Evolutionary conservation across 2,797 vertebrate genomes (phyloP).

Genomic region (Xenentodon cancila): DNA sequence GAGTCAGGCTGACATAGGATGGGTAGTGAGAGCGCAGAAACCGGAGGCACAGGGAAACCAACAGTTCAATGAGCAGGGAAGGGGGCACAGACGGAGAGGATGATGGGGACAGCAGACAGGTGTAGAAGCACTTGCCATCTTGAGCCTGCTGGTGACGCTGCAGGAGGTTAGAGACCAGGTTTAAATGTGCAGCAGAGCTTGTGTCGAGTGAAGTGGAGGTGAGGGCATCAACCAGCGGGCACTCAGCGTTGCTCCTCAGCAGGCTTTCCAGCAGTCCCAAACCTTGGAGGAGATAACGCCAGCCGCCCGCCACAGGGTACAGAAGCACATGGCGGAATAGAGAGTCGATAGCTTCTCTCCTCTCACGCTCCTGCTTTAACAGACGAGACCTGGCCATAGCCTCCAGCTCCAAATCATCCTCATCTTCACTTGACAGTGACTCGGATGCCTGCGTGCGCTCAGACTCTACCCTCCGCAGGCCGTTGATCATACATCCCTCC

Average conservation of each 20-base stretch:
- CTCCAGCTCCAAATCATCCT: constrained; percentile 91
- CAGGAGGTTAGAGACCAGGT: constrained; percentile 93
- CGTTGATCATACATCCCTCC: constrained; percentile 58
- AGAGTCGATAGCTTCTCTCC: constrained; percentile 86
- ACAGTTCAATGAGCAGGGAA: constrained; percentile 90
- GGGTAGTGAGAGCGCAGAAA: constrained; percentile 95
- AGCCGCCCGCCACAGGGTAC: constrained; percentile 90
- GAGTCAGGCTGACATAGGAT: constrained; percentile 84
- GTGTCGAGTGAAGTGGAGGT: constrained; percentile 90
- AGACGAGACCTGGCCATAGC: constrained; percentile 84
- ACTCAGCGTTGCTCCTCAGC: constrained; percentile 88
- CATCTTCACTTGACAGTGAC: constrained; percentile 95
- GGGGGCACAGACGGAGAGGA: constrained; percentile 75
- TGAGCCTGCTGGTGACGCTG: constrained; percentile 93
- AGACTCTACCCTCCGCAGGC: constrained; percentile 86
- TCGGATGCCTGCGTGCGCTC: constrained; percentile 94
- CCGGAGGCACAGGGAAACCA: constrained; percentile 90
- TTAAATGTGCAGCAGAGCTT: constrained; percentile 92
- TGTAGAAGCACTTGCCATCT: constrained; percentile 90
- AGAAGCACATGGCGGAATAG: constrained; percentile 92
- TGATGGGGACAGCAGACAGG: constrained; percentile 80
- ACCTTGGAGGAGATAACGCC: constrained; percentile 89
- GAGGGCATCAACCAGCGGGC: constrained; percentile 90
- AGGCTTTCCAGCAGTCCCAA: constrained; percentile 91
- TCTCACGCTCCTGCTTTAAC: constrained; percentile 87